These are phyloP conservation scores for Cranoglanis bouderius DNA, from an alignment of 2,113 vertebrate species.

Conservation along the genomic window DNA sequence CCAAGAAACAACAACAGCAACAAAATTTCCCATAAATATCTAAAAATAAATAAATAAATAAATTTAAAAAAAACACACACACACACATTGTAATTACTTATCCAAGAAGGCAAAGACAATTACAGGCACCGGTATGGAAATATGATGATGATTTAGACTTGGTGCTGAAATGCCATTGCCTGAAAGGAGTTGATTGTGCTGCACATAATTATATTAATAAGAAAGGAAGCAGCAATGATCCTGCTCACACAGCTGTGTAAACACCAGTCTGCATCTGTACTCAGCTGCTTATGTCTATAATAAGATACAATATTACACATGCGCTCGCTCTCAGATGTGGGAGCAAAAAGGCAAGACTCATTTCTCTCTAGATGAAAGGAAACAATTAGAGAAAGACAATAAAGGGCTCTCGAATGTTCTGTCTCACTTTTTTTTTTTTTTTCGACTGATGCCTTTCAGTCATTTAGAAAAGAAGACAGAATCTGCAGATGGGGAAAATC, in stretches of 20 bases:
- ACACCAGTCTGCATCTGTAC: conserved; percentile 40
- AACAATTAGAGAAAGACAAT: conserved; percentile 44
- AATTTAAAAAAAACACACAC: neutral
- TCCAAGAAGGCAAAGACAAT: conserved; percentile 9
- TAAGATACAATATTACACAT: conserved; percentile 38
- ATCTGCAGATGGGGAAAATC: conserved; percentile 64
- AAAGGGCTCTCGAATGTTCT: conserved; percentile 16
- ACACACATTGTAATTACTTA: neutral
- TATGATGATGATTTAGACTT: conserved; percentile 24
- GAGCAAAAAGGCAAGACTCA: conserved; percentile 25
- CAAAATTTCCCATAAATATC: neutral
- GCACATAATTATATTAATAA: conserved; percentile 23
- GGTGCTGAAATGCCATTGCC: neutral
- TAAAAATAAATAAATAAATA: neutral
- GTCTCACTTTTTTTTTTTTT: conserved; percentile 15
- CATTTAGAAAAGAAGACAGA: conserved; percentile 44
- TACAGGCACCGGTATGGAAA: neutral
- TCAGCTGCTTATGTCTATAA: conserved; percentile 41
- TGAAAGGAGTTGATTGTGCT: neutral
- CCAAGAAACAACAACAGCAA: neutral
- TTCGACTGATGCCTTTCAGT: conserved; percentile 48
- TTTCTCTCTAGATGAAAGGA: conserved; percentile 32
- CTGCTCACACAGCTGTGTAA: conserved; percentile 38
- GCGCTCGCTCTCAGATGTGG: conserved; percentile 18
- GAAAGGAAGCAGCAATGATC: conserved; percentile 1